Base-by-base conservation (phyloP, 2,113 vertebrate genomes). In the Micronisus gabar region DNA sequence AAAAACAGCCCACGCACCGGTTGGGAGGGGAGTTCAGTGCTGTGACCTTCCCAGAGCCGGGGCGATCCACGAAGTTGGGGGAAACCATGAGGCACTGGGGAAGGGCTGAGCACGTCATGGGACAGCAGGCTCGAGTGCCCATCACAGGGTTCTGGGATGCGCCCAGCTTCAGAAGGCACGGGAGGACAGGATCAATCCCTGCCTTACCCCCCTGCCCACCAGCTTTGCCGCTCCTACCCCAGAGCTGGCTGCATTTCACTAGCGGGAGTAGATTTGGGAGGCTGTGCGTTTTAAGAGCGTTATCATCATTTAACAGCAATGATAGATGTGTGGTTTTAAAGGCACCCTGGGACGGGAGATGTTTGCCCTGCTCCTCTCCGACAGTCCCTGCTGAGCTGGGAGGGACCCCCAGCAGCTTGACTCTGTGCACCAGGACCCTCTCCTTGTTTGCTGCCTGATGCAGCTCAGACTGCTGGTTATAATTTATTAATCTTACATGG, bases 201-300 rank as follows among this genome's bases (percentile, higher is more conserved):
- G 27, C 41, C 47, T 23, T 29, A 6, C 9, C 71, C 10, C 15
- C 15, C 34, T 20, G n/a, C 62, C 67, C 70, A 30, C 58, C 62
- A 56, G 58, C 32, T 25, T 23, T 8, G 22, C 79, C 20, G 2
- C 21, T 34, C 79, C 34, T 32, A 8, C 5, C 62, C 71, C 53
- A 38, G 61, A 48, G 23, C 59, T 29, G 61, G 48, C 65, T 73
- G 43, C 26, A 3, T 47, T 41, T 63, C 52, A 6, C 38, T 21
- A 4, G 4, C 9, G 16, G 34, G 8, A 40, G 41, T 1, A 36
- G 34, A 18, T 27, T 5, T 48, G 53, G 40, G 78, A 40, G 4
- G 13, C 40, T 50, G 20, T 3, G 15, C 4, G 1, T 36, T 62
- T 72, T 8, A 27, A 32, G 25, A 40, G n/a, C 7, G 0, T 27